These are phyloP conservation scores for Ardeotis arabs DNA, from an alignment of 2,113 vertebrate species.

Conservation along the genomic window DNA sequence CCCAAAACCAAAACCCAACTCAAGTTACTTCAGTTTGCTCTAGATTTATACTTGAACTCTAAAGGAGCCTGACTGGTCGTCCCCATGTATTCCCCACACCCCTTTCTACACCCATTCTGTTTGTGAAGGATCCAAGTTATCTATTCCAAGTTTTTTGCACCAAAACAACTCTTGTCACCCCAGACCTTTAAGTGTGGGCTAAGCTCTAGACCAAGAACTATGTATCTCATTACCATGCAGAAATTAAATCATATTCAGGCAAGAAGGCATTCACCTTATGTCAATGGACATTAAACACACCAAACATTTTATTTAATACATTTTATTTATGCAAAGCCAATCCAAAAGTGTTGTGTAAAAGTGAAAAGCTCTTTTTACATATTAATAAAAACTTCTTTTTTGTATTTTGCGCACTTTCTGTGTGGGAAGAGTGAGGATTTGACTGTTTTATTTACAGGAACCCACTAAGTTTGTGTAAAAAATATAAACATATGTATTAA, in stretches of 20 bases:
- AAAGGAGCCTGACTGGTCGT: background rate
- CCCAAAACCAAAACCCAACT: background rate
- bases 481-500: constrained; percentile 35
- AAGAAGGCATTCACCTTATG: background rate
- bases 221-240: background rate
- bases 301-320: constrained; percentile 10
- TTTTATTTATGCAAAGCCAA: constrained; percentile 78
- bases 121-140: background rate
- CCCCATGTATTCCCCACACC: accelerated
- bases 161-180: background rate
- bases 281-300: background rate
- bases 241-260: background rate
- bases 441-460: constrained; percentile 67
- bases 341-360: constrained; percentile 63
- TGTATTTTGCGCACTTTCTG: background rate
- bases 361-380: constrained; percentile 72
- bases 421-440: constrained; percentile 46
- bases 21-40: background rate
- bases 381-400: constrained; percentile 53
- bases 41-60: background rate
- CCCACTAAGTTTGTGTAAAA: constrained; percentile 34
- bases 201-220: background rate
- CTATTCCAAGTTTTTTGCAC: background rate
- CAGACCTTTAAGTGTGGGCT: accelerated
- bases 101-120: background rate